Evolutionary conservation across 2,888 invertebrate genomes (phyloP), one percentile per base, ranked within the genome.

Genomic region (Pachliopta kotzebuea): DNA sequence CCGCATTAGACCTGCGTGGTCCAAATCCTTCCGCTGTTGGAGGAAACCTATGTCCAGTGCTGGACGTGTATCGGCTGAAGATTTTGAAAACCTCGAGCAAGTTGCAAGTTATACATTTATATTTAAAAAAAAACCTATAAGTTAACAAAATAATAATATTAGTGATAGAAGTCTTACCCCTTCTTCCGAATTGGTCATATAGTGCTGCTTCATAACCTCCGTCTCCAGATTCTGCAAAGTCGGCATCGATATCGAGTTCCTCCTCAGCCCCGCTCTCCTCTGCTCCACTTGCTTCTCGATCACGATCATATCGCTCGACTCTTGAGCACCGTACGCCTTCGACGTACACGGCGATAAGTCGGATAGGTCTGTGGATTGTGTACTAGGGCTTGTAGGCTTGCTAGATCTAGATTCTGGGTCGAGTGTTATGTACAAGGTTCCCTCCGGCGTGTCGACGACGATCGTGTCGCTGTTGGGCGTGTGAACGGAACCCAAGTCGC

Each of bases 161-260:
- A 37, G 14, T n/a, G 53, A 42, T 54, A 56, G 53, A 60, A 61
- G 26, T 78, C 88, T 84, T 64, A 90, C 90, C 80, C 76, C 83
- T 70, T 85, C 85, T 45, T 79, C 82, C 1, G 82, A 79, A 69
- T 76, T 80, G 55, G 80, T 81, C 70, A 84, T 62, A 69, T 84
- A 89, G 67, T 87, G 92, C 74, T 85, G 92, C 74, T 77, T 83
- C 70, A 94, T 72, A 9, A 93, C 93, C 72, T 94, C 93, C 71
- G 92, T 72, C 67, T 95, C 95, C 80, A 96, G 84, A 61, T 94
- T 94, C 75, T 95, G 94, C 65, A 96, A 86, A 70, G 93, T 92
- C 4, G 96, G 96, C 91, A 96, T 92, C 3, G 96, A 96, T 68
- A 95, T 94, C 3, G 96, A 95, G 71, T 95, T 95, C 70, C 95